Conservation (phyloP, 2,113 vertebrate species). For the Pseudopodoces humilis region DNA sequence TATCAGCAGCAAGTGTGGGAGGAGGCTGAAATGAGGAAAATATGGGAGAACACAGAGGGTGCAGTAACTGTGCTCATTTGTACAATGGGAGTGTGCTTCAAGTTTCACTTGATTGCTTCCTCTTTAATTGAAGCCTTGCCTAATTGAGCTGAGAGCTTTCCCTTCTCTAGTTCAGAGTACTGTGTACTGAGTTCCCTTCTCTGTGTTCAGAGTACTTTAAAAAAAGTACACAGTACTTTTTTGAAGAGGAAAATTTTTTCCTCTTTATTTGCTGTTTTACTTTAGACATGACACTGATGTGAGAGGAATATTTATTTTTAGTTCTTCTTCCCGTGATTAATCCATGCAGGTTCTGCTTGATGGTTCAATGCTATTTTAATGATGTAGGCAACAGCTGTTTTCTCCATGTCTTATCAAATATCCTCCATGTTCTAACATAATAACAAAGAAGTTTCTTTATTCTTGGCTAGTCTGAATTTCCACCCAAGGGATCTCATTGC, state of each 20-base stretch:
- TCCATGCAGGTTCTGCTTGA: slow-evolving; percentile 6
- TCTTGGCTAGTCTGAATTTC: neutral
- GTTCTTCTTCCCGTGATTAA: slow-evolving; percentile 3
- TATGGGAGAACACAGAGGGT: neutral
- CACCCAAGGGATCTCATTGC: neutral
- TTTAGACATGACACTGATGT: neutral
- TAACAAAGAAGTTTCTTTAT: slow-evolving; percentile 31
- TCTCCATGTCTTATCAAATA: slow-evolving; percentile 42
- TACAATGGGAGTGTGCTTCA: neutral
- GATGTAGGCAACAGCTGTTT: slow-evolving; percentile 49
- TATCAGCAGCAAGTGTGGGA: neutral
- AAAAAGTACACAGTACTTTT: too few relatives aligned
- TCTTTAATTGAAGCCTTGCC: neutral
- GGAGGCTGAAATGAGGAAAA: neutral
- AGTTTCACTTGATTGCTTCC: neutral
- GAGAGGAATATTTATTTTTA: slow-evolving; percentile 36
- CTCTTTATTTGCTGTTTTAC: neutral
- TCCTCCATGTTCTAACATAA: slow-evolving; percentile 35
- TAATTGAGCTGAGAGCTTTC: neutral
- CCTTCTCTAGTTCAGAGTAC: neutral
- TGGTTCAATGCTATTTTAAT: neutral
- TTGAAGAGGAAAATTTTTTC: neutral
- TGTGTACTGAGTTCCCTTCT: neutral
- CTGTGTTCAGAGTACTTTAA: too few relatives aligned
- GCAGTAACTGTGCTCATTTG: neutral